Evolutionary conservation across 2,888 invertebrate species (phyloP), one percentile per base, ranked within the genome.

Genomic region (Dolomedes plantarius): DNA sequence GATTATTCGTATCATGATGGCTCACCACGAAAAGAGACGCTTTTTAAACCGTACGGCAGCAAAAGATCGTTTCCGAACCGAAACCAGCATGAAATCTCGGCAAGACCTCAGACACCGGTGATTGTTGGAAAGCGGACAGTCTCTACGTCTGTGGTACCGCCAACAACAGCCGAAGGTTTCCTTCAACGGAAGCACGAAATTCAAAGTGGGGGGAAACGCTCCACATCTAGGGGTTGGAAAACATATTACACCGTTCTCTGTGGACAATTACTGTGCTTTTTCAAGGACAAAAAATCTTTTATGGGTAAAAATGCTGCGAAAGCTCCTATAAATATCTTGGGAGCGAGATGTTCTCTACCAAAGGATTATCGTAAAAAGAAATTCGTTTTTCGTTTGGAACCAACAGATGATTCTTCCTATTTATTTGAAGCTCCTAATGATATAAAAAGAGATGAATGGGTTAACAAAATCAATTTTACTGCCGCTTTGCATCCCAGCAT

Each of bases 211-310:
- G 98, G 97, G 27, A 98, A 97, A 92, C 95, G 96, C 89, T 98
- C 99, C 0, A 95, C 98, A 0, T 96, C 98, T 3, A 94, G 99
- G 5, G 96, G 97, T 0, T 99, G 99, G 99, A 97, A 98, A 90
- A 94, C 94, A 79, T 96, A 96, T 92, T 97, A 98, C 92, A 96
- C 97, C 0, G 98, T 98, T 77, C 93, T 99, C 28, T 98, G 98
- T 91, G 99, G 99, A 0, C 99, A 99, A 91, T 92, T 98, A 89
- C 93, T 99, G 76, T 98, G 98, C 93, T 99, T 99, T 95, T 99
- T 99, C 93, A 95, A 98, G 90, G 98, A 98, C 91, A 95, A 96
- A 90, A 94, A 95, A 89, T 97, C 97, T 92, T 98, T 98, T 92
- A 93, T 94, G 86, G 94, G 94, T 89, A 95, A 96, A 90, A 96